Evolutionary conservation across 1,140 invertebrate species (phyloP).

Genomic region (Mylabris phalerata): DNA sequence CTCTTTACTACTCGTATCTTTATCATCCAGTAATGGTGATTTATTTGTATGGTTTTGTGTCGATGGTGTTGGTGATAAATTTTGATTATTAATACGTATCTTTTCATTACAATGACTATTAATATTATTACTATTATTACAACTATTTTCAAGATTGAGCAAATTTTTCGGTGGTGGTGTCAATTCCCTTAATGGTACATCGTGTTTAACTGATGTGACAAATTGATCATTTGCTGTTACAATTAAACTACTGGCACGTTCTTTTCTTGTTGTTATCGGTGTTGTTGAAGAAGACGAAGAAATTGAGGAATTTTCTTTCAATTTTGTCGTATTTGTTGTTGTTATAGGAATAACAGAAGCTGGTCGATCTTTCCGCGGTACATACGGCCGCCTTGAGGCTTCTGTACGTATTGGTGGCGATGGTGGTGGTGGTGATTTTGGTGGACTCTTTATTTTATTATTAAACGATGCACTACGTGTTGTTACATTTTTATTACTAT

Average conservation of each 20-base stretch:
- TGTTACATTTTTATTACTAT: constrained; percentile 39
- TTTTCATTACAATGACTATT: no score
- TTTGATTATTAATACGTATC: no score
- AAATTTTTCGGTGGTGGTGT: constrained; percentile 1
- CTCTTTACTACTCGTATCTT: constrained; percentile 34
- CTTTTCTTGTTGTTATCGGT: neutral
- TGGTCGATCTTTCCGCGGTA: constrained; percentile 33
- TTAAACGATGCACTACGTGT: constrained; percentile 44
- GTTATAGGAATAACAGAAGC: constrained; percentile 36
- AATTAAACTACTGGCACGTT: constrained; percentile 7
- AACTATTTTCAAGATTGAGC: constrained; percentile 6
- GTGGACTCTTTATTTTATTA: constrained; percentile 43
- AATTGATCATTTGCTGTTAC: neutral
- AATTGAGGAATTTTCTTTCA: constrained; percentile 39
- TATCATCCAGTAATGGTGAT: constrained; percentile 24
- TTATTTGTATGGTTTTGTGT: neutral
- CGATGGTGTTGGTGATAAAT: constrained; percentile 3
- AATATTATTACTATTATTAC: no score
- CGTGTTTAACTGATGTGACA: neutral
- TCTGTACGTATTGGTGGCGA: constrained; percentile 44
- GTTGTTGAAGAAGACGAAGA: constrained; percentile 21
- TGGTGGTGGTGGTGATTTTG: constrained; percentile 45
- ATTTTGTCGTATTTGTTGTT: constrained; percentile 31
- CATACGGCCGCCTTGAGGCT: constrained; percentile 33
- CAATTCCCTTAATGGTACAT: neutral